Evolutionary conservation across 2,113 vertebrate species (phyloP).

Genomic region (Thalassoma bifasciatum): DNA sequence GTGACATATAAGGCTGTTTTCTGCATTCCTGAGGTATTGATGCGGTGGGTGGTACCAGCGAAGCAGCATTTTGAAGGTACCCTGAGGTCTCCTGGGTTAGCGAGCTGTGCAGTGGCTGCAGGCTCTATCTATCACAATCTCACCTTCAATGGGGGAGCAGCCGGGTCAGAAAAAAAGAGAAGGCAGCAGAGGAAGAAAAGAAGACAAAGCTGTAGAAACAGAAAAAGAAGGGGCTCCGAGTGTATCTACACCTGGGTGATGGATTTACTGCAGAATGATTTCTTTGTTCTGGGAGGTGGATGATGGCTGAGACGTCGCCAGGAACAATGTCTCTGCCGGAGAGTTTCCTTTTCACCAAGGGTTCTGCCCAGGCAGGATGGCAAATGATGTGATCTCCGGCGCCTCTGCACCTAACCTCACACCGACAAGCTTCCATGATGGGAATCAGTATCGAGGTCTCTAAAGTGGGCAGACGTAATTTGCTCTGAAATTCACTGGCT

Average conservation of each 20-base stretch:
- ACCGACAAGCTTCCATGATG: slow-evolving; percentile 36
- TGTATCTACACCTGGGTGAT: slow-evolving; percentile 73
- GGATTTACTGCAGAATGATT: slow-evolving; percentile 74
- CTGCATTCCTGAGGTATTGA: slow-evolving; percentile 36
- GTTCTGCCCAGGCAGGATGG: slow-evolving; percentile 43
- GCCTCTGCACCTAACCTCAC: slow-evolving; percentile 48
- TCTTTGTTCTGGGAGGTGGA: slow-evolving; percentile 68
- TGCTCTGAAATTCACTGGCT: slow-evolving; percentile 50
- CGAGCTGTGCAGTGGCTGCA: slow-evolving; percentile 50
- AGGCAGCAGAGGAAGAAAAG: slow-evolving; percentile 23
- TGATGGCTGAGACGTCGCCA: slow-evolving; percentile 55
- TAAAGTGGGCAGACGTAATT: slow-evolving; percentile 49
- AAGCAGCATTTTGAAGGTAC: slow-evolving; percentile 37
- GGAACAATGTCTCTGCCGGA: slow-evolving; percentile 50
- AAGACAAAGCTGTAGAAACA: slow-evolving; percentile 43
- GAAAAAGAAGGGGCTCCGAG: slow-evolving; percentile 36
- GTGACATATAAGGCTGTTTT: slow-evolving; percentile 38
- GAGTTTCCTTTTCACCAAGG: slow-evolving; percentile 49
- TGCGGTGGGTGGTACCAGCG: slow-evolving; percentile 50
- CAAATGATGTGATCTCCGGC: slow-evolving; percentile 65
- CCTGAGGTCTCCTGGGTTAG: slow-evolving; percentile 50
- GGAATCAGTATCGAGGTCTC: slow-evolving; percentile 36
- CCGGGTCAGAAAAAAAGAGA: slow-evolving; percentile 54
- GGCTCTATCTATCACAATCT: slow-evolving; percentile 76
- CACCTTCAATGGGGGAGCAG: slow-evolving; percentile 55